Base-by-base conservation (phyloP, 2,113 vertebrate species). In the Tretioscincus oriximinensis region DNA sequence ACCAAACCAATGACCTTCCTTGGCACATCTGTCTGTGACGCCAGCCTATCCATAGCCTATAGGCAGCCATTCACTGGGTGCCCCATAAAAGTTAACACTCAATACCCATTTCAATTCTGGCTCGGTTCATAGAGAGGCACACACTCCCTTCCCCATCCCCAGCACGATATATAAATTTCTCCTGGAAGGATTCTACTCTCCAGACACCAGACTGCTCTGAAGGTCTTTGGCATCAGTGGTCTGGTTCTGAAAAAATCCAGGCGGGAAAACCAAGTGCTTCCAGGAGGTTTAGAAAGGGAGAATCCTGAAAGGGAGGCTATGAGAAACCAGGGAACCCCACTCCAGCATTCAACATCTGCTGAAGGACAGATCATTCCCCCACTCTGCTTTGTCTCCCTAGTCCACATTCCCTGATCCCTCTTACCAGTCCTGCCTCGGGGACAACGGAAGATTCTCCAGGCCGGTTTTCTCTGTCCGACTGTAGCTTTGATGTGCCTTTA, bases 401-500 rank as follows among this genome's bases (percentile, higher is more conserved):
- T 14, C 4, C 51, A 2, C 18, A 16, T 18, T 11, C 6, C 24
- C 35, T 3, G 1, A 35, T 85, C 0, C 0, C 47, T 77, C 91
- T 92, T 80, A 92, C 91, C 89, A 10, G 16, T 87, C 80, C 0
- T 5, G 82, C 2, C 78, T 86, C 77, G 63, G 9, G 69, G 66
- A 54, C 81, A 84, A 68, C 69, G 78, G 87, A 82, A 80, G 69
- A 67, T 18, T 26, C 29, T 86, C 85, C 47, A 8, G 7, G 0
- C 16, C 10, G n/a, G n/a, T 14, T 66, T 67, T 86, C 76, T 91
- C 88, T 67, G 60, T 69, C 60, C 70, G 83, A 0, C 14, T 28
- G 64, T 75, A 80, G 84, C 74, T 75, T 21, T 69, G 89, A 2
- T 89, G 87, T 49, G 82, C 70, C 91, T 92, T 88, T 29, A 66